Evolutionary conservation across 2,113 vertebrate genomes (phyloP), one percentile per base, ranked within the genome.

Genomic region (Spermophilus dauricus): DNA sequence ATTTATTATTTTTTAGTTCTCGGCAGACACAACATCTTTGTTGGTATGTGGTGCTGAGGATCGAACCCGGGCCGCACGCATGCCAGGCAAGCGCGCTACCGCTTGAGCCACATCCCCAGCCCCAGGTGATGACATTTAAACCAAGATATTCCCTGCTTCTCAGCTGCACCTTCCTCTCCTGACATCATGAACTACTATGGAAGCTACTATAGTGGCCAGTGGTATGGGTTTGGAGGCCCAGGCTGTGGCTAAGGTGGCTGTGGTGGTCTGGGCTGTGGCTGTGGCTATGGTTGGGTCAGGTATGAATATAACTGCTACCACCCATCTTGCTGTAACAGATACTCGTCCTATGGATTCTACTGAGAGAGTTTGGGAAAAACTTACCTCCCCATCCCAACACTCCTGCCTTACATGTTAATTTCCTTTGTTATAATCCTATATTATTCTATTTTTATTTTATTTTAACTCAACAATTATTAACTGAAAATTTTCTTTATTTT

Each of bases 281-380:
- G 4, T 17, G 18, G 73, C 48, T 39, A 53, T 53, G 65, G 24
- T 18, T 82, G 1, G 30, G 56, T 11, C 0, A 0, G 69, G 20
- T 65, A 20, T 22, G n/a, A 17, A 7, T 53, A 26, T 2, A 9
- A 42, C 26, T 30, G 4, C 18, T 34, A 7, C n/a, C 0, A 0
- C 3, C 73, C 65, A 69, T 61, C 28, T 51, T 80, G 8, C 81
- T 73, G 3, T 39, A 32, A 9, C 10, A 94, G 37, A 37, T 70
- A 3, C 13, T 28, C 22, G 37, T 86, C 39, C 20, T 70, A 0
- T 13, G 5, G 28, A 16, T 32, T 89, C 32, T 42, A 61, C 16
- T 94, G 39, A 94, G 78, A 34, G 78, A 32, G 2, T 91, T 48
- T 37, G 28, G 11, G 83, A 94, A 18, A 3, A 9, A 18, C 0